Evolutionary conservation across 2,797 vertebrate species (phyloP).

Genomic region (Lagorchestes hirsutus): DNA sequence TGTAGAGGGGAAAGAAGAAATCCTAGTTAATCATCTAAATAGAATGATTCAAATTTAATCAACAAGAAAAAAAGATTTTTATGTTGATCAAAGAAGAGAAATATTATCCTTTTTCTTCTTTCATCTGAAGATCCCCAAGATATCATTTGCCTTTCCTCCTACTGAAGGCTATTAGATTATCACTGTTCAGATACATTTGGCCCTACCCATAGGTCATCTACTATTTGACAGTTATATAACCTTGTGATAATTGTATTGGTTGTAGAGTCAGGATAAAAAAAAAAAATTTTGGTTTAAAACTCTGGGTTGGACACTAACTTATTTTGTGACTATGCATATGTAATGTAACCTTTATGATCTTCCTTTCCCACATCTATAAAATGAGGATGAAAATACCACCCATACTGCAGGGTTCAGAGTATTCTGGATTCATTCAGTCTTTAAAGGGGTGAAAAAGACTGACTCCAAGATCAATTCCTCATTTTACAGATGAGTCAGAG

Average conservation of each 20-base stretch:
- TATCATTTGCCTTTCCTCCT: constrained; percentile 9
- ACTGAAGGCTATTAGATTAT: background rate
- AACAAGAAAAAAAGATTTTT: background rate
- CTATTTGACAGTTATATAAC: background rate
- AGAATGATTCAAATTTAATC: background rate
- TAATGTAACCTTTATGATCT: background rate
- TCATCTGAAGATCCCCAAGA: background rate
- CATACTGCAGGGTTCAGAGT: background rate
- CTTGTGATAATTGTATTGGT: background rate
- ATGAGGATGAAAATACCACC: background rate
- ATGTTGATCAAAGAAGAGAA: background rate
- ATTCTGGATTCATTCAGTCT: background rate
- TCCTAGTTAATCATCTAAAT: background rate
- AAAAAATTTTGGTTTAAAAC: background rate
- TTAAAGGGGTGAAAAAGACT: background rate
- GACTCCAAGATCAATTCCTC: background rate
- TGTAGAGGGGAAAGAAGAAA: background rate
- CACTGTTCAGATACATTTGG: constrained; percentile 2
- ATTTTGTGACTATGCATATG: background rate
- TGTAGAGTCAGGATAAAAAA: background rate
- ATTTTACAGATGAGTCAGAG: background rate
- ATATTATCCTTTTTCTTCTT: background rate
- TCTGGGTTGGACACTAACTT: background rate
- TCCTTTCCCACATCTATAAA: background rate
- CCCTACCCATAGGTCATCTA: background rate